A percentile compares a stretch with the other conserved stretches of the same genome.
phyloP scores from a whole-genome alignment of 2,113 vertebrate genomes.

The Burhinus oedicnemus region DNA sequence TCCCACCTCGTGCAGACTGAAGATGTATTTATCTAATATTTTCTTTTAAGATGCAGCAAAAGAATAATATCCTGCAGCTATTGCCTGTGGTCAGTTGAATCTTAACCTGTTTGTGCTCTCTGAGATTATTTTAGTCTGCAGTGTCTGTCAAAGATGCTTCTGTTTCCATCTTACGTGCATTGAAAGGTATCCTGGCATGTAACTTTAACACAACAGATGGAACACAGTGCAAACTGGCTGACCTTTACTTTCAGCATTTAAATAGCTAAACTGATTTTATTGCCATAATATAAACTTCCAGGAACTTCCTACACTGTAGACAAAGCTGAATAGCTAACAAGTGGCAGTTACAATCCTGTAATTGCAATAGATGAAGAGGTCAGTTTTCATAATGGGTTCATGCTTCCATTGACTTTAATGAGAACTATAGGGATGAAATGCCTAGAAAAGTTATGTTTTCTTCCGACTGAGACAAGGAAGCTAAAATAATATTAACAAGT shows the following conservation, averaged over 20 bases:
- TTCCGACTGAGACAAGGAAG: not conserved
- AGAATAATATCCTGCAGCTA: not conserved
- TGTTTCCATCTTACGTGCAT: not conserved
- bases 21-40: not conserved
- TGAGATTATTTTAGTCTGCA: not conserved
- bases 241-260: constrained; percentile 41
- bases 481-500: not conserved
- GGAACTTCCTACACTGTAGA: not conserved
- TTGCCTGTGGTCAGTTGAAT: not conserved
- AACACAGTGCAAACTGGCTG: constrained; percentile 29
- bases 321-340: not conserved
- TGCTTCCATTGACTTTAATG: not conserved
- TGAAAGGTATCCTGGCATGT: constrained; percentile 15
- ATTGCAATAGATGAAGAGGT: not conserved
- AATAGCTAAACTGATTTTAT: constrained; percentile 38
- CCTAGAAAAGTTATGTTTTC: not conserved
- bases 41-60: not conserved
- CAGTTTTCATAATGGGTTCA: not conserved
- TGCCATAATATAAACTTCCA: constrained; percentile 43
- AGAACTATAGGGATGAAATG: not conserved
- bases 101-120: not conserved
- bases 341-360: not conserved
- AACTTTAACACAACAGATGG: constrained; percentile 50
- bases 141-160: not conserved
- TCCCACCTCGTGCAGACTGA: not conserved